These are phyloP conservation scores for Agrochola lota DNA, from an alignment of 2,888 invertebrate species.

Conservation along the genomic window DNA sequence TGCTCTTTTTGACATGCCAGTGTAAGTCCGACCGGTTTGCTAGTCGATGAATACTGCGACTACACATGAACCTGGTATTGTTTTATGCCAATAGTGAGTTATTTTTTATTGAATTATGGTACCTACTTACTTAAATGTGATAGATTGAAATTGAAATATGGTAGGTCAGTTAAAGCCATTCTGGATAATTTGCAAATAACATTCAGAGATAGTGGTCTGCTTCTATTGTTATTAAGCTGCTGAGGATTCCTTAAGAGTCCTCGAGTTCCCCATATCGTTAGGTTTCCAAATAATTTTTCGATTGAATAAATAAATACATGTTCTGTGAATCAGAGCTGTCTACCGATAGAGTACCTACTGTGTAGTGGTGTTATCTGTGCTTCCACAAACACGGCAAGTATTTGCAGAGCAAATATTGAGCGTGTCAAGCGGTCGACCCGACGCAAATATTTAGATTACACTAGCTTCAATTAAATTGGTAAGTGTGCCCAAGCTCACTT, in stretches of 20 bases:
- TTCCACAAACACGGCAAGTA: constrained; percentile 15
- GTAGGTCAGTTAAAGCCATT: neutral
- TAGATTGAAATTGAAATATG: neutral
- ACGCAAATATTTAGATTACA: constrained; percentile 41
- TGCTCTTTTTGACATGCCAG: constrained; percentile 40
- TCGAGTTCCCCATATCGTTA: neutral
- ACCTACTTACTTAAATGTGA: neutral
- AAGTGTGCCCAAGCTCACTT: too few relatives aligned
- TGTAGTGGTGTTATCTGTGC: constrained; percentile 9
- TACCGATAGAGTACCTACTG: constrained; percentile 6
- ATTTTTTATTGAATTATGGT: neutral
- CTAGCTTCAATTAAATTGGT: constrained; percentile 5
- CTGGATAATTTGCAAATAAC: neutral
- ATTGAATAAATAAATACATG: constrained; percentile 26
- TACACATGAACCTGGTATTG: neutral
- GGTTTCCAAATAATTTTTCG: neutral
- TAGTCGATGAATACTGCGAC: constrained; percentile 4
- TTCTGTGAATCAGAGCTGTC: constrained; percentile 17
- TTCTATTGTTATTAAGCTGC: constrained; percentile 1
- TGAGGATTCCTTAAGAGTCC: neutral
- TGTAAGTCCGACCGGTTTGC: constrained; percentile 32
- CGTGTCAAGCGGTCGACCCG: constrained; percentile 24
- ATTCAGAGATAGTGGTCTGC: neutral
- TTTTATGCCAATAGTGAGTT: neutral
- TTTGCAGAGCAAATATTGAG: constrained; percentile 48